Evolutionary conservation across 2,113 vertebrate species (phyloP), one percentile per base, ranked within the genome.

Genomic region (Nyctereutes procyonoides): DNA sequence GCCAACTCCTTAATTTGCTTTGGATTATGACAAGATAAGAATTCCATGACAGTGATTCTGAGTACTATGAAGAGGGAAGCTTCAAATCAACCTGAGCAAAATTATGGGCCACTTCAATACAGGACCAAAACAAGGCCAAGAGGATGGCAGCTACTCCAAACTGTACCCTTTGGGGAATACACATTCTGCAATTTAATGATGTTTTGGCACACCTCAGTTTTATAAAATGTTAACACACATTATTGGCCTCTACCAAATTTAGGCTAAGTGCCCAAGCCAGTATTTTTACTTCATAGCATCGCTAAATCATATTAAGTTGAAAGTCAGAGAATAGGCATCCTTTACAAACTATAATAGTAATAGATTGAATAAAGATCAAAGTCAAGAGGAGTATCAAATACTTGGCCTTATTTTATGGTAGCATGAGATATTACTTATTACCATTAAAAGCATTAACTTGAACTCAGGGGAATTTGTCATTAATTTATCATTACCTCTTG

Each of bases 261-360:
- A 84, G 32, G 53, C 53, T 77, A 77, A 88, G 55, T 80, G 26
- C 79, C 56, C 63, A 95, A 93, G 89, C 10, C 35, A 77, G 28
- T 60, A 32, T 60, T 96, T 97, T 58, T 76, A 69, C 90, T 81
- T 28, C 16, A 43, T 0, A 53, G 77, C 62, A 38, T 28, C 53
- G 15, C 62, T 84, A 93, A 74, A 62, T 85, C 28, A 74, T 30
- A 89, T 24, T 51, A 53, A 22, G n/a, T 84, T 82, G 67, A 86
- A 92, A 83, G 60, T 55, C 12, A 53, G 43, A 82, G 63, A 74
- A 24, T 5, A 88, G 67, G 53, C 28, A 76, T 55, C 2, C 8
- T 81, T 96, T 65, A 69, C 67, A 84, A 91, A 85, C 5, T 58
- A 55, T 55, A 74, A 88, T 3, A 73, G n/a, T 69, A 91, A 86